Evolutionary conservation across 2,888 invertebrate species (phyloP).

Genomic region (Smittia sp.): DNA sequence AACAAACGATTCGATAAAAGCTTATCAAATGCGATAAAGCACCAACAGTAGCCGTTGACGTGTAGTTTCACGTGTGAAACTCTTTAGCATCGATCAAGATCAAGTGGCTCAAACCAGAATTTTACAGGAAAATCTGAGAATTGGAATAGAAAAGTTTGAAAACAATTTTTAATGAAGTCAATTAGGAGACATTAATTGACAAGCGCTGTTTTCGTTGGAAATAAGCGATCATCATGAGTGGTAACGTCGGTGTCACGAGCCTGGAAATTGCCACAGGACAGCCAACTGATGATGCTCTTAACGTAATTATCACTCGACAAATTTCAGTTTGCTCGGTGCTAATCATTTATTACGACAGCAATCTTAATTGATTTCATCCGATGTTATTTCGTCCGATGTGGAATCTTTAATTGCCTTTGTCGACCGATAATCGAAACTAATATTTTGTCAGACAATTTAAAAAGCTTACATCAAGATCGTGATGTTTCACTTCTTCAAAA

Average conservation of each 20-base stretch:
- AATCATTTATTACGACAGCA: conserved; percentile 20
- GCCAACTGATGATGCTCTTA: background rate
- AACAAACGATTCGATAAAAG: background rate
- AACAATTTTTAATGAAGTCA: background rate
- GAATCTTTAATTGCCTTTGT: background rate
- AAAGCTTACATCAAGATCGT: conserved; percentile 10
- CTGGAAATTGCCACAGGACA: background rate
- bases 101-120: no score
- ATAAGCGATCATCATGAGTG: background rate
- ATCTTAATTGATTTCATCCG: conserved; percentile 36
- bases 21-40: background rate
- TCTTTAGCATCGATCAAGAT: no score
- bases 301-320: conserved; percentile 9
- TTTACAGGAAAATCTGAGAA: background rate
- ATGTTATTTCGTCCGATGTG: conserved; percentile 3
- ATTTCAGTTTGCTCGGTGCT: background rate
- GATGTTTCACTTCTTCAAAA: background rate
- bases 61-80: no score
- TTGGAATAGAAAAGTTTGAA: background rate
- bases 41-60: background rate
- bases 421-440: conserved; percentile 5
- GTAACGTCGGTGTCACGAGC: background rate
- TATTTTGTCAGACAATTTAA: background rate
- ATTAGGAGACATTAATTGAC: background rate
- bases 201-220: background rate